Conservation (phyloP, 2,888 invertebrate species). For the Acronicta psi region DNA sequence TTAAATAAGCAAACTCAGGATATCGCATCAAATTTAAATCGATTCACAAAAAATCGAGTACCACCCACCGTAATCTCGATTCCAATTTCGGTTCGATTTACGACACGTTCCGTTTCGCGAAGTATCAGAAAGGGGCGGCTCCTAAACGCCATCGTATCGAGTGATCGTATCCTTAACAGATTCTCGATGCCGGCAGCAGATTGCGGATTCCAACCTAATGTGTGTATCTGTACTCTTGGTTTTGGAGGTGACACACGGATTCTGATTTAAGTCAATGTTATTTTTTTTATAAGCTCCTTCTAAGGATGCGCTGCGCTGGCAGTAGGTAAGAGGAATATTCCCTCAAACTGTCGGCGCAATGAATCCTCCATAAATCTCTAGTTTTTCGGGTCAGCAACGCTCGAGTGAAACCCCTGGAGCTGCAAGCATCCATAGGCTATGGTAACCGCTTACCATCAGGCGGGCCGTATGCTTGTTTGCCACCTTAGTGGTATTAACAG, state of each 20-base stretch:
- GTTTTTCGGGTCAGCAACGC: too few species aligned
- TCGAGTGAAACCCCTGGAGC: too few species aligned
- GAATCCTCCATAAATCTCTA: too few species aligned
- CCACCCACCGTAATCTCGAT: constrained; percentile 59
- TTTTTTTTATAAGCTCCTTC: too few species aligned
- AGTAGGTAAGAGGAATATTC: too few species aligned
- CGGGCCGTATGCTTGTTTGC: too few species aligned
- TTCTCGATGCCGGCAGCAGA: constrained; percentile 70
- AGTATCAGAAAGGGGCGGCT: constrained; percentile 79
- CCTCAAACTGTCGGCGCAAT: too few species aligned
- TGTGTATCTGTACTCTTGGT: constrained; percentile 62
- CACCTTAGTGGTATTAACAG: too few species aligned
- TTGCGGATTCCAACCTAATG: constrained; percentile 72
- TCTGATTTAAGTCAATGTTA: background rate
- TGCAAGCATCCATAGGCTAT: too few species aligned
- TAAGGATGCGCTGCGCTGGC: too few species aligned
- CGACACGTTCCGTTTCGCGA: constrained; percentile 69
- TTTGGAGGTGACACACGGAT: constrained; percentile 51
- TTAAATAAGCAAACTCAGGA: constrained; percentile 39
- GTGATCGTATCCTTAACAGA: constrained; percentile 77
- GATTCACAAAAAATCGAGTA: constrained; percentile 59
- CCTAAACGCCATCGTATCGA: constrained; percentile 72
- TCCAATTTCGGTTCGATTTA: constrained; percentile 70
- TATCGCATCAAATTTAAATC: constrained; percentile 55
- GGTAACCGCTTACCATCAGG: too few species aligned